These are phyloP conservation scores for Riptortus pedestris DNA, from an alignment of 1,140 invertebrate genomes.

Conservation along the genomic window DNA sequence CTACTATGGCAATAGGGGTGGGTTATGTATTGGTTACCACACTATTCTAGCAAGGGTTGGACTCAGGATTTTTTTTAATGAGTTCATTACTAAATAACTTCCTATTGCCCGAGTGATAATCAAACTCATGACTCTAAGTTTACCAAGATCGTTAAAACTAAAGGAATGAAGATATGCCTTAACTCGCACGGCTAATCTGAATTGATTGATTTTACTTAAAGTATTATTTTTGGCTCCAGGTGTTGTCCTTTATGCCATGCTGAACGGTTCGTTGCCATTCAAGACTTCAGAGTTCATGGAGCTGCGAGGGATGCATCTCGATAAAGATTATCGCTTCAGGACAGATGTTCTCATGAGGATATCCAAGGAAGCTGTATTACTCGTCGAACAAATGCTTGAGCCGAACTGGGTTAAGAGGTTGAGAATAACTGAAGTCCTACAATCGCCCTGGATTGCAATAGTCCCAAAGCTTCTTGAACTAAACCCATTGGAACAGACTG, in stretches of 20 bases:
- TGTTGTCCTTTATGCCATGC: constrained; percentile 55
- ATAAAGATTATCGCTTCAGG: constrained; percentile 12
- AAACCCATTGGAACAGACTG: not conserved
- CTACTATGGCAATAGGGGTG: too few relatives aligned
- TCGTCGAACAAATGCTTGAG: constrained; percentile 50
- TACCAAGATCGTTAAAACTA: not conserved
- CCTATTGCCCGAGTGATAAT: not conserved
- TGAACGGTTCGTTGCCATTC: constrained; percentile 71
- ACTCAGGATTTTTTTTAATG: not conserved
- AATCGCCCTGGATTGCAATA: not conserved
- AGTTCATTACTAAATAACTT: not conserved
- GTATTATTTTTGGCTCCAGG: constrained; percentile 35
- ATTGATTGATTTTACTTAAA: too few relatives aligned
- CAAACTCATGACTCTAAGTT: not conserved
- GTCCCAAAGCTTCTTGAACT: not conserved
- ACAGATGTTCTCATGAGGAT: constrained; percentile 31
- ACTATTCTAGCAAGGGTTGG: not conserved
- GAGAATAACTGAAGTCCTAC: not conserved
- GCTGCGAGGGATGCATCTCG: constrained; percentile 15
- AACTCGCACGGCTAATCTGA: too few relatives aligned
- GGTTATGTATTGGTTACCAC: too few relatives aligned
- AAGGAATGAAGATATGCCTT: too few relatives aligned
- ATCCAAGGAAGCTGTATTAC: constrained; percentile 49
- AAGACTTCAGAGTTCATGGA: not conserved
- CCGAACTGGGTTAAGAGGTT: constrained; percentile 42